phyloP scores from a whole-genome alignment of 2,113 vertebrate species.

The Hirundichthys speculiger region DNA sequence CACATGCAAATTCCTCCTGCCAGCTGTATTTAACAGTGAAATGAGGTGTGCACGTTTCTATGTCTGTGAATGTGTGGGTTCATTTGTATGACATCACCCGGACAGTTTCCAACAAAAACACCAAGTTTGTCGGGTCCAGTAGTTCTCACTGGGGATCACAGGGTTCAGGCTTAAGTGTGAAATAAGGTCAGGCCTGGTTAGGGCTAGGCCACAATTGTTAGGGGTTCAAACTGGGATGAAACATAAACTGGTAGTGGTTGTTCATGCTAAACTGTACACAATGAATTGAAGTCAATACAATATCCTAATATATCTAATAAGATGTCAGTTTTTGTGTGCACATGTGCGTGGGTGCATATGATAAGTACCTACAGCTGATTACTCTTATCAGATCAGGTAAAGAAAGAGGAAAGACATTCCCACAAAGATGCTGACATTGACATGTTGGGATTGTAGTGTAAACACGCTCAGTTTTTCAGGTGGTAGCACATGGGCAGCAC shows the following conservation, averaged over 20 bases:
- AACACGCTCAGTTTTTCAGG: no score
- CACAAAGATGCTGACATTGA: neutral
- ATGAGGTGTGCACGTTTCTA: conserved; percentile 27
- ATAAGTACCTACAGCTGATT: neutral
- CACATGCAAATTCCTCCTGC: conserved; percentile 63
- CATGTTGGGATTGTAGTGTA: neutral
- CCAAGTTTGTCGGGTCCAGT: no score
- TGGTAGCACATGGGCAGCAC: neutral
- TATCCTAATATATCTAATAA: no score
- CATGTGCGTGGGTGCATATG: neutral
- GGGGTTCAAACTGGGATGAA: no score
- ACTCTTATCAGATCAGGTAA: conserved; percentile 5
- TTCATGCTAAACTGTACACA: no score
- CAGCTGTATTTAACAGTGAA: conserved; percentile 63
- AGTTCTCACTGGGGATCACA: neutral
- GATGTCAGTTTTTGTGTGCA: no score
- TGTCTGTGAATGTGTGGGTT: conserved; percentile 3
- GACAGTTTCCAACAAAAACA: neutral
- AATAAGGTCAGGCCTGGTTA: no score
- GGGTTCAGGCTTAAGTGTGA: no score
- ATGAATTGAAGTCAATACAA: no score
- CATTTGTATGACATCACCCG: neutral
- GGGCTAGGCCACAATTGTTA: no score
- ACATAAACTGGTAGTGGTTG: no score
- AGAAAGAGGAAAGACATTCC: neutral